Percentiles rank a stretch among this genome's conserved stretches.
phyloP scores from a whole-genome alignment of 1,140 invertebrate genomes.

The Aphidius ervi region DNA sequence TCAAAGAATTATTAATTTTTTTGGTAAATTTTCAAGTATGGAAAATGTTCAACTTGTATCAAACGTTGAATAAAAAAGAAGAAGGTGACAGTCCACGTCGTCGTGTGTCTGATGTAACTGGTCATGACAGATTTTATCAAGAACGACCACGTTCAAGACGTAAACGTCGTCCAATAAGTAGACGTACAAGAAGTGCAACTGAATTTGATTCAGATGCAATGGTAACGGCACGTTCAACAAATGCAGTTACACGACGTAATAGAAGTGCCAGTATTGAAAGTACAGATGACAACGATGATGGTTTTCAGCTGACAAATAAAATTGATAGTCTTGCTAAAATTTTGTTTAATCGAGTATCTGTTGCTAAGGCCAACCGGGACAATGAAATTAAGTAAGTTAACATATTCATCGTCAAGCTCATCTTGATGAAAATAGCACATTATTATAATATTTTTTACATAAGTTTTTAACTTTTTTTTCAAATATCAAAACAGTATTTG shows the following conservation, averaged over 20 bases:
- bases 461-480: too few species aligned
- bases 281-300: slow-evolving; percentile 42
- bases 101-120: slow-evolving; percentile 60
- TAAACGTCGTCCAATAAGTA: slow-evolving; percentile 54
- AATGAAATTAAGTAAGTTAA: slow-evolving; percentile 35
- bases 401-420: too few species aligned
- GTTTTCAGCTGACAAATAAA: slow-evolving; percentile 45
- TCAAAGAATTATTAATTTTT: too few species aligned
- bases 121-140: slow-evolving; percentile 72
- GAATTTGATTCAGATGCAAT: slow-evolving; percentile 66
- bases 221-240: slow-evolving; percentile 54
- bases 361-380: slow-evolving; percentile 38
- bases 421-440: too few species aligned
- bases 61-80: slow-evolving; percentile 63
- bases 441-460: too few species aligned
- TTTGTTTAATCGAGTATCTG: slow-evolving; percentile 46
- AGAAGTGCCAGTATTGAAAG: slow-evolving; percentile 46
- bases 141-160: slow-evolving; percentile 58
- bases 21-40: too few species aligned
- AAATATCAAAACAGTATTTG: too few species aligned
- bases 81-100: slow-evolving; percentile 54
- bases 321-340: slow-evolving; percentile 49
- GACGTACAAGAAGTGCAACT: slow-evolving; percentile 69
- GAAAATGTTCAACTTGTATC: slow-evolving; percentile 74
- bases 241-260: slow-evolving; percentile 34